Conservation (phyloP, 2,888 invertebrate genomes). For the Polyommatus icarus region DNA sequence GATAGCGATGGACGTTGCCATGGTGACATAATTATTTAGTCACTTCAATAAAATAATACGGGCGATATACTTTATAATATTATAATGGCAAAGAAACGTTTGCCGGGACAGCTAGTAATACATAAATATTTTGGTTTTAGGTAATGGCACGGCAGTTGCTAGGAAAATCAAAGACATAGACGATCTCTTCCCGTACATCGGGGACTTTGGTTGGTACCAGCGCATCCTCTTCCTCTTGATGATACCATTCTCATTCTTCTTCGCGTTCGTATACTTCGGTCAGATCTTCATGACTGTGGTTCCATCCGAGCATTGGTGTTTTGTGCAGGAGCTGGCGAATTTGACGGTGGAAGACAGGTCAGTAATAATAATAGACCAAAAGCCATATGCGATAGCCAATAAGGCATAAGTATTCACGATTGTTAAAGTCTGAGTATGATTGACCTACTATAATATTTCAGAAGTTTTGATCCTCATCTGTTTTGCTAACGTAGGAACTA, state of each 20-base stretch:
- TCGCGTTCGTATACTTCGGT: constrained; percentile 72
- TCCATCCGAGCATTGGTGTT: constrained; percentile 68
- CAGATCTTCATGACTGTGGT: constrained; percentile 74
- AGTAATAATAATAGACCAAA: constrained; percentile 32
- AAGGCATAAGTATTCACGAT: too few relatives aligned
- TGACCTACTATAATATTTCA: too few relatives aligned
- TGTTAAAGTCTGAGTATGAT: too few relatives aligned
- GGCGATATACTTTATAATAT: too few relatives aligned
- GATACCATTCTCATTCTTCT: constrained; percentile 73
- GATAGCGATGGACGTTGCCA: too few relatives aligned
- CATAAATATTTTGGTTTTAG: constrained; percentile 36
- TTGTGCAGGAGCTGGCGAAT: constrained; percentile 55
- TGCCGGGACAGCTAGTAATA: too few relatives aligned
- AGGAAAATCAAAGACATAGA: constrained; percentile 61
- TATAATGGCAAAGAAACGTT: too few relatives aligned
- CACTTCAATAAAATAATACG: too few relatives aligned
- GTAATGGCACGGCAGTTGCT: constrained; percentile 32
- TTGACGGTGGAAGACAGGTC: constrained; percentile 61
- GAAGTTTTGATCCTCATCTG: too few relatives aligned
- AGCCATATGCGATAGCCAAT: too few relatives aligned
- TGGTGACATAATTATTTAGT: too few relatives aligned
- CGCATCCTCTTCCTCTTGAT: constrained; percentile 67
- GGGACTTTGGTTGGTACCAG: constrained; percentile 74
- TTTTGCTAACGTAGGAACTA: too few relatives aligned
- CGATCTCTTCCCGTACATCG: constrained; percentile 65